phyloP scores from a whole-genome alignment of 2,113 vertebrate genomes.

The rabbit (Oryctolagus cuniculus) region mOryCun1.1 NC_091453.1:103538501-103539000 shows the following conservation, averaged over 20 bases:
- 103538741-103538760: not conserved
- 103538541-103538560: slow-evolving; percentile 7
- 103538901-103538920: slow-evolving; percentile 1
- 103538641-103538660: not conserved
- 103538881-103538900: not conserved
- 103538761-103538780: not conserved
- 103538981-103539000: slow-evolving; percentile 5
- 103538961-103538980: slow-evolving; percentile 4
- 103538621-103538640: not conserved
- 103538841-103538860: not conserved
- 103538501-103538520: not conserved
- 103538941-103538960: slow-evolving; percentile 25
- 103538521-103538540: not conserved
- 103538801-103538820: not conserved
- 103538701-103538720: not conserved
- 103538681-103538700: not conserved
- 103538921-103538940: not conserved
- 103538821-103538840: not conserved
- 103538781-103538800: slow-evolving; percentile 2
- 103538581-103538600: slow-evolving; percentile 24
- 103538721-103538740: not conserved
- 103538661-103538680: slow-evolving; percentile 13
- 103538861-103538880: not conserved
- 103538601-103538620: slow-evolving; percentile 49
- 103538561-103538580: not conserved